phyloP scores from a whole-genome alignment of 2,113 vertebrate species.

The Larimichthys crocea region DNA sequence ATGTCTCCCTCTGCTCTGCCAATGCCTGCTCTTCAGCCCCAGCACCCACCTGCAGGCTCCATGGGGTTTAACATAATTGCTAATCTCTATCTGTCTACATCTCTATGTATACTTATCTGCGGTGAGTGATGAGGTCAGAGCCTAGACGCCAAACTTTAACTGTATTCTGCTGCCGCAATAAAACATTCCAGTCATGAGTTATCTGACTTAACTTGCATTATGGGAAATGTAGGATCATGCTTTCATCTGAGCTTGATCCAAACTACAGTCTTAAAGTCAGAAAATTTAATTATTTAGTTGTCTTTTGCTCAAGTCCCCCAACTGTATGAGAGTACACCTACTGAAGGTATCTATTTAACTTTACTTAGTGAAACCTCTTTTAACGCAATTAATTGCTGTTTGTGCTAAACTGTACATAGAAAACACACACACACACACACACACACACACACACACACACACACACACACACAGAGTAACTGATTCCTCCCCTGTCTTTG shows the following conservation, averaged over 20 bases:
- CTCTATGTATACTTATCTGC: too few relatives aligned
- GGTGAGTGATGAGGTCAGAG: too few relatives aligned
- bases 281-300: background rate
- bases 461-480: slow-evolving; percentile 18
- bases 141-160: too few relatives aligned
- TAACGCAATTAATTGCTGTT: slow-evolving; percentile 1
- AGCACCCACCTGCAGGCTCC: too few relatives aligned
- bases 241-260: background rate
- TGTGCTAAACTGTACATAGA: background rate
- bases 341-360: background rate
- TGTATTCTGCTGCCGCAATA: too few relatives aligned
- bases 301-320: background rate
- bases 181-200: too few relatives aligned
- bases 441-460: background rate
- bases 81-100: too few relatives aligned
- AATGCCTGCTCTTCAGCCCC: too few relatives aligned
- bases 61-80: too few relatives aligned
- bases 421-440: slow-evolving; percentile 2
- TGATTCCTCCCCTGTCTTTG: slow-evolving; percentile 42
- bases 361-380: background rate
- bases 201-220: background rate
- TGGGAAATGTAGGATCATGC: slow-evolving; percentile 8
- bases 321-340: background rate
- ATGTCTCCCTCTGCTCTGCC: too few relatives aligned
- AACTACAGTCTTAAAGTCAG: background rate